Evolutionary conservation across 2,888 invertebrate genomes (phyloP).

Genomic region (Callimorpha dominula): DNA sequence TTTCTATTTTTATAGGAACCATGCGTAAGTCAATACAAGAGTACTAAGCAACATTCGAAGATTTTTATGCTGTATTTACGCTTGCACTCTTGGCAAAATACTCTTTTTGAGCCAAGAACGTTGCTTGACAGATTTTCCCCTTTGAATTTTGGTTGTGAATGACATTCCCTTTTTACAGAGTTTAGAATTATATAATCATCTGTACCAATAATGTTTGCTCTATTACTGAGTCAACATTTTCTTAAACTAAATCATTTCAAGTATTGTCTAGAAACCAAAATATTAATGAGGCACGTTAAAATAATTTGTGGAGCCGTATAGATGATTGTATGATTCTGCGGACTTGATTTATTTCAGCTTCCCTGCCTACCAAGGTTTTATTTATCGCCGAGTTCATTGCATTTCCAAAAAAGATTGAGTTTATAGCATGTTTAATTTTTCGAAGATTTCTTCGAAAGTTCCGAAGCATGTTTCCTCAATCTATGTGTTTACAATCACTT

Average conservation of each 20-base stretch:
- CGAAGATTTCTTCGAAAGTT: constrained; percentile 46
- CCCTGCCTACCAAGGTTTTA: constrained; percentile 52
- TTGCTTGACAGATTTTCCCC: constrained; percentile 67
- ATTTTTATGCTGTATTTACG: constrained; percentile 76
- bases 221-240: neutral
- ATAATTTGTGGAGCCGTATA: neutral
- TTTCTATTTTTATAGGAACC: constrained; percentile 87
- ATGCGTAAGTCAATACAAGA: constrained; percentile 83
- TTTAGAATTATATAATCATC: constrained; percentile 61
- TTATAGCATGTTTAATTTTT: constrained; percentile 63
- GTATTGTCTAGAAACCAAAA: too few relatives aligned
- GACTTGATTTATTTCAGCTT: constrained; percentile 66
- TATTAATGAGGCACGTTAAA: too few relatives aligned
- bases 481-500: constrained; percentile 70
- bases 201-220: neutral
- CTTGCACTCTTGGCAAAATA: constrained; percentile 69
- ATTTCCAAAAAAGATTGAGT: constrained; percentile 44
- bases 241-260: neutral
- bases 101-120: constrained; percentile 64
- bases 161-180: constrained; percentile 35
- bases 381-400: constrained; percentile 44
- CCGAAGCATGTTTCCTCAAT: constrained; percentile 79
- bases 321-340: constrained; percentile 61
- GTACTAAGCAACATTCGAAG: constrained; percentile 74
- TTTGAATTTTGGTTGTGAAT: constrained; percentile 56